phyloP scores from a whole-genome alignment of 2,888 invertebrate species.

The Andricus curvator region DNA sequence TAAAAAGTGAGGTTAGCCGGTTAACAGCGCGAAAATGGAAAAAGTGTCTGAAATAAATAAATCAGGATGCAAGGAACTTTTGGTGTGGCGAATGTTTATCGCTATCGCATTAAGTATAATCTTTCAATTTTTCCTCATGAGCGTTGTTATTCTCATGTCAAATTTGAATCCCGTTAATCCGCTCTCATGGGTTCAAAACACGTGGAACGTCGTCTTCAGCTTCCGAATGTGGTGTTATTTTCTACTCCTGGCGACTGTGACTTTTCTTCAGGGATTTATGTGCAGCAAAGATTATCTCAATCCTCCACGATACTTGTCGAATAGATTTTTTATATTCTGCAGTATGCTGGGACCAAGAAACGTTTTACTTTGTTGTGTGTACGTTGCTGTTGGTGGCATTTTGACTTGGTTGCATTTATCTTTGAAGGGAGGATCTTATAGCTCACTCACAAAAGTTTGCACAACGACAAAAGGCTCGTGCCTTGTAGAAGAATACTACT shows the following conservation, averaged over 20 bases:
- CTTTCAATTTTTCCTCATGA: conserved; percentile 71
- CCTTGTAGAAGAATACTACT: conserved; percentile 84
- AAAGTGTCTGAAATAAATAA: conserved; percentile 30
- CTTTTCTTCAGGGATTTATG: conserved; percentile 86
- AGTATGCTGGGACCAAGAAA: conserved; percentile 83
- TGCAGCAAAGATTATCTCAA: conserved; percentile 85
- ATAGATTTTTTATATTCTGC: conserved; percentile 84
- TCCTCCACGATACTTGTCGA: conserved; percentile 82
- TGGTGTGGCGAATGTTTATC: conserved; percentile 80
- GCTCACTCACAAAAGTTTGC: conserved; percentile 80
- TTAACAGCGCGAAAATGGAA: conserved; percentile 27
- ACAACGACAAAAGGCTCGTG: conserved; percentile 79
- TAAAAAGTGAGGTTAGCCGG: conserved; percentile 38
- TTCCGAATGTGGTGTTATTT: conserved; percentile 85
- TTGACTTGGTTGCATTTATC: conserved; percentile 86
- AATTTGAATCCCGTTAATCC: conserved; percentile 85
- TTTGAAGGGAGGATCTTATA: conserved; percentile 82
- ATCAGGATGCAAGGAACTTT: conserved; percentile 80
- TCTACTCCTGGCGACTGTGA: conserved; percentile 82
- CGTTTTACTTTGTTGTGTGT: conserved; percentile 80
- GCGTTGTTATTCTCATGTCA: conserved; percentile 74
- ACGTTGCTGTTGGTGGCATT: conserved; percentile 84
- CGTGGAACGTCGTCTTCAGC: conserved; percentile 81
- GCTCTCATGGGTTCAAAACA: conserved; percentile 82
- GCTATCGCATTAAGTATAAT: conserved; percentile 82